A percentile compares a stretch with the other conserved stretches of the same genome.
Evolutionary conservation across 2,113 vertebrate species (phyloP).

Genomic region (Aythya baeri): DNA sequence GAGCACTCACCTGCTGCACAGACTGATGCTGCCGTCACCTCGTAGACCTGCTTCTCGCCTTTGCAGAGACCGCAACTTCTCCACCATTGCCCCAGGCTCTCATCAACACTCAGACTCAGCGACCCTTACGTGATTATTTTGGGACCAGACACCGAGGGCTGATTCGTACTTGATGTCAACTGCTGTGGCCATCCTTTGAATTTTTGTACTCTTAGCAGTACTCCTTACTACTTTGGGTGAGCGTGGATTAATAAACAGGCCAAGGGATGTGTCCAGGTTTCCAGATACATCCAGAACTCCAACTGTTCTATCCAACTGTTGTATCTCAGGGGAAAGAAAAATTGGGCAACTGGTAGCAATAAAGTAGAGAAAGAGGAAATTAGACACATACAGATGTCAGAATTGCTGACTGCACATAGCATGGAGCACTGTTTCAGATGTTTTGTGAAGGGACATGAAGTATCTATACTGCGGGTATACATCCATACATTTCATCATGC

Average conservation of each 20-base stretch:
- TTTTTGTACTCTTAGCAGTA: fast-evolving
- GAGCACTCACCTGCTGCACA: not conserved
- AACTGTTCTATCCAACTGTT: not conserved
- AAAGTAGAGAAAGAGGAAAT: not conserved
- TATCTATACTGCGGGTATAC: fast-evolving
- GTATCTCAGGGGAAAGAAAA: not conserved
- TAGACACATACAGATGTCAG: not conserved
- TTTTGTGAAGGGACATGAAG: not conserved
- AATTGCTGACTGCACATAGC: not conserved
- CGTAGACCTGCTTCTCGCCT: fast-evolving
- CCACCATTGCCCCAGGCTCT: not conserved
- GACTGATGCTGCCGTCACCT: not conserved
- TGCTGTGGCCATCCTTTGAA: not conserved
- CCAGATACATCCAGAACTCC: not conserved
- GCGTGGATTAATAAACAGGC: not conserved
- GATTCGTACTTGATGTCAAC: not conserved
- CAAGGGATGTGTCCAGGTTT: not conserved
- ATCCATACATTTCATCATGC: not conserved
- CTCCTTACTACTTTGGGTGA: not conserved
- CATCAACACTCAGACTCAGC: fast-evolving
- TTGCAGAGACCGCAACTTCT: not conserved
- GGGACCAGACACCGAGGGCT: not conserved
- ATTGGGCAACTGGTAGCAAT: not conserved
- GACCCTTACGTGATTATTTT: fast-evolving
- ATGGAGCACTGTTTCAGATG: not conserved